These are phyloP conservation scores for Pomatostomus ruficeps DNA, from an alignment of 2,113 vertebrate species.

Conservation along the genomic window DNA sequence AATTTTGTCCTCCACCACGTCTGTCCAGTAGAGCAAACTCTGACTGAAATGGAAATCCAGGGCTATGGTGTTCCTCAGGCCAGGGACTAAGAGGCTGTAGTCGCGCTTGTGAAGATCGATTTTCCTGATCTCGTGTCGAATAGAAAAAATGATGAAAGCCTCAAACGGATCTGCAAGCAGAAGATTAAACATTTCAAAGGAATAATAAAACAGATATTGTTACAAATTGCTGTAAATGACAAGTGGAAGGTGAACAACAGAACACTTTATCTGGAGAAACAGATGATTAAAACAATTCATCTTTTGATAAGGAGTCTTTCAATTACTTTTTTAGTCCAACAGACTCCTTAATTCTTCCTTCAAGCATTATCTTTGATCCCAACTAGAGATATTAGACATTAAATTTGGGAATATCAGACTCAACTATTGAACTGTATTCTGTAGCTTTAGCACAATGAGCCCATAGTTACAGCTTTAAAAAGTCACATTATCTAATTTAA, in stretches of 20 bases:
- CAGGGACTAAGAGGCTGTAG: conserved; percentile 94
- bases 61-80: conserved; percentile 94
- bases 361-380: background rate
- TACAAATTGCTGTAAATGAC: background rate
- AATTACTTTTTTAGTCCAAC: background rate
- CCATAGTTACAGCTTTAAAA: background rate
- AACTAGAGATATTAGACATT: background rate
- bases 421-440: background rate
- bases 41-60: conserved; percentile 96
- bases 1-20: conserved; percentile 99
- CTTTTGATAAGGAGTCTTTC: background rate
- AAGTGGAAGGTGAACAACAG: background rate
- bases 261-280: background rate
- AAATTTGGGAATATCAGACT: background rate
- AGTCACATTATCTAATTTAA: background rate
- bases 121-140: conserved; percentile 96
- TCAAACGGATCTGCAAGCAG: conserved; percentile 90
- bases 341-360: background rate
- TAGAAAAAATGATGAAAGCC: conserved; percentile 98
- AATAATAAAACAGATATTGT: background rate
- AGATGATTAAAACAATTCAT: conserved; percentile 6
- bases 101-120: conserved; percentile 98
- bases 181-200: conserved; percentile 36
- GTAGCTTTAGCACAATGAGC: background rate
- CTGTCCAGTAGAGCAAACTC: conserved; percentile 97